Conservation (phyloP, 2,888 invertebrate species). For the Tetragonula carbonaria region DNA sequence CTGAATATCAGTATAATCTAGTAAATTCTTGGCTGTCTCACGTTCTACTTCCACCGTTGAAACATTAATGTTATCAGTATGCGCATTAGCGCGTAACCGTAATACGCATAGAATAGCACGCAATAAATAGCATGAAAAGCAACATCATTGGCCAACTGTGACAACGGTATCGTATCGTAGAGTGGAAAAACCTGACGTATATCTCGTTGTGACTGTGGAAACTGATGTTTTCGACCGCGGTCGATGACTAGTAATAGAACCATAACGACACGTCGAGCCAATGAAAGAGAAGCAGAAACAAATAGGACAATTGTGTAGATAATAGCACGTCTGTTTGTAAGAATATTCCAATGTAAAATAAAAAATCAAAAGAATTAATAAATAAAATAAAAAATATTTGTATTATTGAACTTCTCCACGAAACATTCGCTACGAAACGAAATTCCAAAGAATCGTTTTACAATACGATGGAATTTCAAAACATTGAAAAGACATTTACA, state of each 20-base stretch:
- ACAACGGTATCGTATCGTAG: constrained; percentile 29
- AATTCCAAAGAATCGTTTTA: too few species aligned
- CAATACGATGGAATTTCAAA: too few species aligned
- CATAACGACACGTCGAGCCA: constrained; percentile 6
- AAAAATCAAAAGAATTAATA: too few species aligned
- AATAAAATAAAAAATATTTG: too few species aligned
- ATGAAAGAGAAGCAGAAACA: not conserved
- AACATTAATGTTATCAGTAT: constrained; percentile 37
- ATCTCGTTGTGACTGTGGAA: constrained; percentile 49
- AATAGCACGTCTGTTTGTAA: too few species aligned
- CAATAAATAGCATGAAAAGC: not conserved
- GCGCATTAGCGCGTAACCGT: constrained; percentile 41
- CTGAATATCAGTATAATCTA: not conserved
- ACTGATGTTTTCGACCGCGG: constrained; percentile 31
- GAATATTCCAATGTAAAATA: too few species aligned
- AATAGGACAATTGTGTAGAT: not conserved
- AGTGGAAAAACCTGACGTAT: constrained; percentile 45
- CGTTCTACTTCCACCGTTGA: constrained; percentile 35
- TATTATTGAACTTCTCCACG: too few species aligned
- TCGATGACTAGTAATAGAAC: constrained; percentile 32
- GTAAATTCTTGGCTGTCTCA: constrained; percentile 48
- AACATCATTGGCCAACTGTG: not conserved
- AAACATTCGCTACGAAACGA: too few species aligned
- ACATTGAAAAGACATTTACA: too few species aligned
- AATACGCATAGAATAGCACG: constrained; percentile 6